Base-by-base conservation (phyloP, 2,888 invertebrate genomes). In the Marasmarcha lunaedactyla region DNA sequence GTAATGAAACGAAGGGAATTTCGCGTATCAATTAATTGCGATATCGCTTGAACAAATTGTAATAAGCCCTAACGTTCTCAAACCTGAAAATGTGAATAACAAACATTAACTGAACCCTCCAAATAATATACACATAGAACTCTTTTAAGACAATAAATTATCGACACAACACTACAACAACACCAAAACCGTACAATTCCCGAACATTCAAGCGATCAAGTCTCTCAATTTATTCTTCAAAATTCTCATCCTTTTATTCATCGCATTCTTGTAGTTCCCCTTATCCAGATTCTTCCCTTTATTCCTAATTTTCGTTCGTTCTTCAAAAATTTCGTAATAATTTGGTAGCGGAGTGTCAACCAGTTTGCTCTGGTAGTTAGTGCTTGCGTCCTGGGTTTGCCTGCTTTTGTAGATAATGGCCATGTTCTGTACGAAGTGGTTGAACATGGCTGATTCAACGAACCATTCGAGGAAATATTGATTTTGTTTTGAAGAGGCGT, bases 401-500 rank as follows among this genome's bases (percentile, higher is more conserved):
- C 43, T 44, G 35, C 39, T 48, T 39, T 10, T 51, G 44, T 55
- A 57, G 12, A 57, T 43, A 0, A 52, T 49, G 0, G 71, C 64
- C 77, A 79, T 77, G 57, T 85, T 84, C 49, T 89, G 87, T 39
- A 90, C 83, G 65, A 91, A 94, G 37, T 89, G 87, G 45, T 89
- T 87, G 66, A 94, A 94, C 92, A 94, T 93, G 1, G 93, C 90
- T 0, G 94, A 94, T 61, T 94, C 93, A 0, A 90, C 88, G 70
- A 95, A 94, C 94, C 94, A 94, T 49, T 93, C 91, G 1, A 94
- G 76, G 66, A 94, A 93, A 52, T 89, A 87, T 47, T 89, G 88
- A 27, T 89, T 85, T 36, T 88, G 88, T 59, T 89, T 89, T 0
- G 90, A 87, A 0, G 84, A 61, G 2, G 87, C 85, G 46, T 83